Evolutionary conservation across 2,888 invertebrate genomes (phyloP).

Genomic region (Chrysodeixis includens): DNA sequence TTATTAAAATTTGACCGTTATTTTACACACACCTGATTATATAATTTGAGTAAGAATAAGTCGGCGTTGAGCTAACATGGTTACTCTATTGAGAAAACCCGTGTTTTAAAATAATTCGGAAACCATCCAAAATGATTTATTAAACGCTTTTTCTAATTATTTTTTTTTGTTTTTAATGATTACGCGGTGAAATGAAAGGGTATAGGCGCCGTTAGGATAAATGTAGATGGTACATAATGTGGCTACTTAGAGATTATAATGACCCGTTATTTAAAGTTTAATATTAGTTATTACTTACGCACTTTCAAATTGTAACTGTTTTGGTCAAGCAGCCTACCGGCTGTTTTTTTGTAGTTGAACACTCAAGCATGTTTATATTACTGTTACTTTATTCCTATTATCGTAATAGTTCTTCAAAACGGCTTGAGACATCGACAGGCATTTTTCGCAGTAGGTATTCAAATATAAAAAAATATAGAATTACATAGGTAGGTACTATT

Average conservation of each 20-base stretch:
- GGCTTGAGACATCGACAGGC: no score
- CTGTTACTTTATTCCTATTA: no score
- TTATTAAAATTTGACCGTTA: slow-evolving; percentile 25
- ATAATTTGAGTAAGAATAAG: slow-evolving; percentile 20
- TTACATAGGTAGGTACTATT: no score
- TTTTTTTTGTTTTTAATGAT: background rate
- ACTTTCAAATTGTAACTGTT: background rate
- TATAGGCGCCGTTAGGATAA: background rate
- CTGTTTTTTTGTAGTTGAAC: no score
- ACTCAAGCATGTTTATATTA: no score
- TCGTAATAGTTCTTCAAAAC: no score
- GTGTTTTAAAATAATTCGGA: background rate
- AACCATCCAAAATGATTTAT: background rate
- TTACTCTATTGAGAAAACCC: background rate
- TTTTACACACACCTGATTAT: slow-evolving; percentile 22
- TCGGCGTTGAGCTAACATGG: slow-evolving; percentile 11
- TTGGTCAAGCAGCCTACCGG: background rate
- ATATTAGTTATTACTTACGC: background rate
- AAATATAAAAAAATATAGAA: no score
- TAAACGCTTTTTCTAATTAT: background rate
- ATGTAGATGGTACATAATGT: background rate
- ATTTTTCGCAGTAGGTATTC: no score
- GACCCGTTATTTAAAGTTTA: background rate
- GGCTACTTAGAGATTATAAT: background rate
- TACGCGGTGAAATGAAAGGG: background rate